Conservation (phyloP, 2,888 invertebrate genomes). For the Camponotus fellah region DNA sequence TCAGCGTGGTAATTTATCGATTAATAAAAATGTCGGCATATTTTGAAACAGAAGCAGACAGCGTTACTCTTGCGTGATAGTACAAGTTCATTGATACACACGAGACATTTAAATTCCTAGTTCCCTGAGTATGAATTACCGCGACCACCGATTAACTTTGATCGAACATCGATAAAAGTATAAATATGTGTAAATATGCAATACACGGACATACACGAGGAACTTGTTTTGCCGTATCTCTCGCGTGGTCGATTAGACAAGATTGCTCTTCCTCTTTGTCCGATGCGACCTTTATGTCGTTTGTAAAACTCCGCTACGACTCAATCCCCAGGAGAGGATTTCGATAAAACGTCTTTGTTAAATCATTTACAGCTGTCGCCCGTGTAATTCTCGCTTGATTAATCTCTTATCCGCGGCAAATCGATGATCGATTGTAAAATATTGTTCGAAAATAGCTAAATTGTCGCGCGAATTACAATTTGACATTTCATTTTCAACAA, state of each 20-base stretch:
- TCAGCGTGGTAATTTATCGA: slow-evolving; percentile 1
- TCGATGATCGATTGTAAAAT: slow-evolving; percentile 24
- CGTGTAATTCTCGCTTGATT: slow-evolving; percentile 34
- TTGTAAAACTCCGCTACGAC: slow-evolving; percentile 17
- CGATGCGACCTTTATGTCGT: slow-evolving; percentile 25
- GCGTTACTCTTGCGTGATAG: not conserved
- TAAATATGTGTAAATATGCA: not conserved
- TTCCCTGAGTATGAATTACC: slow-evolving; percentile 1
- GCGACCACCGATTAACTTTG: not conserved
- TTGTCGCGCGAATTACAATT: slow-evolving; percentile 3
- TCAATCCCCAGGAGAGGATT: not conserved
- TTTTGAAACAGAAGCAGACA: not conserved
- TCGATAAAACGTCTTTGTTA: slow-evolving; percentile 33
- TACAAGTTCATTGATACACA: not conserved
- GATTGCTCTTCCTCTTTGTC: slow-evolving; percentile 8
- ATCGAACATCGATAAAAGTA: not conserved
- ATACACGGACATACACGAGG: too few relatives aligned
- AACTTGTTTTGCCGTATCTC: not conserved
- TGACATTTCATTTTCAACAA: not conserved
- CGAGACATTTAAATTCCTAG: not conserved
- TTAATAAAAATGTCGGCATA: not conserved
- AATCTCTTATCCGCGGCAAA: slow-evolving; percentile 44
- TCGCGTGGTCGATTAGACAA: not conserved
- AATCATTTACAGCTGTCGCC: slow-evolving; percentile 27
- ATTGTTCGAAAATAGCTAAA: not conserved